phyloP scores from a whole-genome alignment of 2,888 invertebrate species.

The Microplitis deprimator region DNA sequence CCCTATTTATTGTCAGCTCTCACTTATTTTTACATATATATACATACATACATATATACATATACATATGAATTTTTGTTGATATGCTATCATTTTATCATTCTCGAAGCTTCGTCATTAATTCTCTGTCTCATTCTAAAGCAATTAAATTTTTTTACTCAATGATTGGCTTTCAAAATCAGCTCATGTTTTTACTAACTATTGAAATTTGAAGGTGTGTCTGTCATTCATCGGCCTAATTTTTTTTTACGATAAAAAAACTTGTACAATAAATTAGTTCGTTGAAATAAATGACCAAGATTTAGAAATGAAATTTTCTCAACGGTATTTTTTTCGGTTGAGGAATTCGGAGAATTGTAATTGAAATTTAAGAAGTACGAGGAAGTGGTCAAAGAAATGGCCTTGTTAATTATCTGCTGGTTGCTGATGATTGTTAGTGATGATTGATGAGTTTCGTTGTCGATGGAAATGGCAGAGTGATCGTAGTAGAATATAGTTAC shows the following conservation, averaged over 20 bases:
- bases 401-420: too few relatives aligned
- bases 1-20: constrained; percentile 37
- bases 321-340: too few relatives aligned
- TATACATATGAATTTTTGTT: background rate
- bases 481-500: background rate
- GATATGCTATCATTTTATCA: background rate
- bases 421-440: constrained; percentile 4
- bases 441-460: background rate
- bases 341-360: too few relatives aligned
- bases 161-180: background rate
- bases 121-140: background rate
- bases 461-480: background rate
- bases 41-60: background rate
- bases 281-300: too few relatives aligned
- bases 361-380: too few relatives aligned
- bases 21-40: background rate
- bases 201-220: too few relatives aligned
- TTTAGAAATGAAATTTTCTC: too few relatives aligned
- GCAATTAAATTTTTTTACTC: background rate
- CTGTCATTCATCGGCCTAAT: too few relatives aligned
- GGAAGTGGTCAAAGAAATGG: too few relatives aligned
- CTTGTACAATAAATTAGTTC: too few relatives aligned
- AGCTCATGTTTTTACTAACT: too few relatives aligned
- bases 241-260: too few relatives aligned
- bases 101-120: background rate